Conservation (phyloP, 2,888 invertebrate species). For the Erannis defoliaria region DNA sequence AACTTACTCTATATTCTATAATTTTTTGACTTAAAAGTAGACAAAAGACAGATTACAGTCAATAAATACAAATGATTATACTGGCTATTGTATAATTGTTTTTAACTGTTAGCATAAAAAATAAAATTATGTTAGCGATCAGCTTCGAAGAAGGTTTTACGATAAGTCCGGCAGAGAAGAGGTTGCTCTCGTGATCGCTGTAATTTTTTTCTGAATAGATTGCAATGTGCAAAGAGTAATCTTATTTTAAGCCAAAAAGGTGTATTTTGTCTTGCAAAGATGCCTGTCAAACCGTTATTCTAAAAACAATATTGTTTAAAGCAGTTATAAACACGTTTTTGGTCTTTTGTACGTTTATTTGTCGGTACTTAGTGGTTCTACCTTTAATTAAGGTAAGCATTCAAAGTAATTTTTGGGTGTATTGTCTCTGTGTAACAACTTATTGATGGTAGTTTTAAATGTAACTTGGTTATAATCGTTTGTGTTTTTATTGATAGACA, state of each 20-base stretch:
- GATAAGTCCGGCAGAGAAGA: slow-evolving; percentile 8
- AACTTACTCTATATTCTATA: no score
- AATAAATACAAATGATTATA: slow-evolving; percentile 17
- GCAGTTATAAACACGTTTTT: slow-evolving; percentile 61
- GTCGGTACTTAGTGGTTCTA: slow-evolving; percentile 40
- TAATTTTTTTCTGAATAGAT: background rate
- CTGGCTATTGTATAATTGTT: slow-evolving; percentile 27
- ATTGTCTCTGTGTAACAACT: background rate
- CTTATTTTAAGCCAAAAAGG: background rate
- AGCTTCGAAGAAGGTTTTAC: slow-evolving; percentile 33
- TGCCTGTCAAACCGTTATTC: slow-evolving; percentile 50
- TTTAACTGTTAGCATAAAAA: slow-evolving; percentile 32
- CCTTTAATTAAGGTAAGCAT: background rate
- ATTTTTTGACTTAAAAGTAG: background rate
- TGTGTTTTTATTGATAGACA: no score
- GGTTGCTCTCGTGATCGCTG: background rate
- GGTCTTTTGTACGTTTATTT: slow-evolving; percentile 47
- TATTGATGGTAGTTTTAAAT: slow-evolving; percentile 1
- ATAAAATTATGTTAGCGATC: background rate
- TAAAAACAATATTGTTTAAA: slow-evolving; percentile 59
- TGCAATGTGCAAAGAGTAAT: background rate
- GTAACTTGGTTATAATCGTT: no score
- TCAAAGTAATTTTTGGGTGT: background rate
- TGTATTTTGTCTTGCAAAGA: background rate
- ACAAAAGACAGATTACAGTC: slow-evolving; percentile 19